Evolutionary conservation across 2,888 invertebrate species (phyloP), one percentile per base, ranked within the genome.

Genomic region (Dusona sp.): DNA sequence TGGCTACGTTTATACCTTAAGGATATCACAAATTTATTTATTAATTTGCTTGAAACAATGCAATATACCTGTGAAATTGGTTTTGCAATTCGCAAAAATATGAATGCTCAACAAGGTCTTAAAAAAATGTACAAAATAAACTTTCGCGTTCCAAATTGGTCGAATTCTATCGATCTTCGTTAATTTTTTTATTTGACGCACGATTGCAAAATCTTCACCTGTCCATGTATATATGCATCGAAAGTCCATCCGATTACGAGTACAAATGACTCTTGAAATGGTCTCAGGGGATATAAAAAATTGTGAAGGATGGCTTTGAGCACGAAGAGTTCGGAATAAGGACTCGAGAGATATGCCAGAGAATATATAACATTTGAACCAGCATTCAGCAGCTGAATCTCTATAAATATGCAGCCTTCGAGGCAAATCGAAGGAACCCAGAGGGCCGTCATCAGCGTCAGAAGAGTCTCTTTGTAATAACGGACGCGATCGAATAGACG

Each of bases 401-500:
- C n/a, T 65, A 22, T 65, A 45, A 8, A 51, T 19, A 51, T 25
- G 29, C 54, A 38, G n/a, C 22, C 29, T 67, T 19, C 19, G 19
- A 2, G 19, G 75, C 22, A 25, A 75, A 67, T 22, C 25, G 54
- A 22, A 33, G 36, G 36, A 13, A 38, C 67, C 78, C 78, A 19
- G 51, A 78, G 78, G 78, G 67, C 54, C 79, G 42, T 48, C 67
- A 75, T 64, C 70, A 74, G 51, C 64, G 48, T 75, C 67, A 13
- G 16, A 33, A 73, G 45, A 77, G 72, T 25, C 67, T 67, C 64
- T 85, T 70, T 51, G 79, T 78, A 88, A 88, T 88, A 88, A 86
- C 64, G 79, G 70, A 29, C 0, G 70, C 81, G 82, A 88, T 86
- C 85, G 88, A 61, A 75, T 83, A 86, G 87, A 83, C 80, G 79